phyloP scores from a whole-genome alignment of 2,113 vertebrate species.

The Stegastes partitus region DNA sequence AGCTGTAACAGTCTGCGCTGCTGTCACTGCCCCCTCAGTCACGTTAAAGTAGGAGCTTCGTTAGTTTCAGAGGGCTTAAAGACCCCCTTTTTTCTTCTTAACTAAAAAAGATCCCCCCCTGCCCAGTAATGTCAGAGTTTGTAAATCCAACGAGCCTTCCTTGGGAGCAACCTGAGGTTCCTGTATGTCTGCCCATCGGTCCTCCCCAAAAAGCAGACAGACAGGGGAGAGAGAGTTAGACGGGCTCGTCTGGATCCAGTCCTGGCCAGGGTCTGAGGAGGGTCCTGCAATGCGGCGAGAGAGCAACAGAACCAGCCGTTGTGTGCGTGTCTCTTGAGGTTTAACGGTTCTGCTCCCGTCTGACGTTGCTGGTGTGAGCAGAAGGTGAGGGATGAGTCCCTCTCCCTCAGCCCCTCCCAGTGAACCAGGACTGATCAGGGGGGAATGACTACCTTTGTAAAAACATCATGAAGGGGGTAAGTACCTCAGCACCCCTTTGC shows the following conservation, averaged over 20 bases:
- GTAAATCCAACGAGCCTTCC: constrained; percentile 81
- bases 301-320: constrained; percentile 81
- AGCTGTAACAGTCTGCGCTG: constrained; percentile 82
- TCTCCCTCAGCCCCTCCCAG: constrained; percentile 85
- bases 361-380: constrained; percentile 82
- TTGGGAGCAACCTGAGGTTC: constrained; percentile 81
- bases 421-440: constrained; percentile 86
- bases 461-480: constrained; percentile 85
- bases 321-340: constrained; percentile 65
- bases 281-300: constrained; percentile 84
- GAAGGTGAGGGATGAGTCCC: constrained; percentile 82
- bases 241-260: constrained; percentile 85
- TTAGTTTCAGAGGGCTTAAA: constrained; percentile 66
- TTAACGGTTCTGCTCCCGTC: constrained; percentile 84
- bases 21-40: constrained; percentile 79
- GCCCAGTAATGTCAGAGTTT: constrained; percentile 71
- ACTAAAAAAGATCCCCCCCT: constrained; percentile 70
- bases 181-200: constrained; percentile 77
- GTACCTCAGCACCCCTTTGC: constrained; percentile 82
- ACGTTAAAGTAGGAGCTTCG: constrained; percentile 68
- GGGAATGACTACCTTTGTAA: constrained; percentile 82
- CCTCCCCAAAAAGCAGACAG: constrained; percentile 75
- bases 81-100: constrained; percentile 48
- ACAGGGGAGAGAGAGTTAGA: constrained; percentile 75
- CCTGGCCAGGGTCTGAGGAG: constrained; percentile 84